These are phyloP conservation scores for Agrotis puta DNA, from an alignment of 2,888 invertebrate genomes.

Conservation along the genomic window DNA sequence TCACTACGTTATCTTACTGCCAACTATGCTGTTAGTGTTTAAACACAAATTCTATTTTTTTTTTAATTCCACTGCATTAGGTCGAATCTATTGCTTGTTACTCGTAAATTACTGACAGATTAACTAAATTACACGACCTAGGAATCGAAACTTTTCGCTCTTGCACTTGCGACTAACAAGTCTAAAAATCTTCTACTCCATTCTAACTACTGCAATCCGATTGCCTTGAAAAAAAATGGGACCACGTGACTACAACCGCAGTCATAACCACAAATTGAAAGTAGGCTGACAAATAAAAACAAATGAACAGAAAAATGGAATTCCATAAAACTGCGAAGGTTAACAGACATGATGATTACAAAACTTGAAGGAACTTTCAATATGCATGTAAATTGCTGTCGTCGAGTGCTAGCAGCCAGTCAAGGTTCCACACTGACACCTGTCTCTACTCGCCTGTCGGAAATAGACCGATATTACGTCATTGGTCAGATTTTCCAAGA, in stretches of 20 bases:
- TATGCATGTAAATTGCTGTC: slow-evolving; percentile 63
- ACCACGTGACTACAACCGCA: not conserved
- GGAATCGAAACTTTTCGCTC: no score
- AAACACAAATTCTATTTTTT: no score
- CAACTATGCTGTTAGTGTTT: no score
- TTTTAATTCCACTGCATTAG: no score
- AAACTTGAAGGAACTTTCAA: slow-evolving; percentile 48
- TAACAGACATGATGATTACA: slow-evolving; percentile 40
- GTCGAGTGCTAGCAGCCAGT: slow-evolving; percentile 37
- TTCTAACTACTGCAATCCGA: not conserved
- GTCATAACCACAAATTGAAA: not conserved
- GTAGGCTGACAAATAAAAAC: slow-evolving; percentile 20
- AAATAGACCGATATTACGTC: slow-evolving; percentile 52
- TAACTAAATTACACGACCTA: no score
- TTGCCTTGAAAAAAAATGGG: not conserved
- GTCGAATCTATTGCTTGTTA: no score
- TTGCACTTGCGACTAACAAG: not conserved
- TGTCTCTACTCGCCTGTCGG: slow-evolving; percentile 37
- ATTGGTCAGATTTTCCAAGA: slow-evolving; percentile 49
- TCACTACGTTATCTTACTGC: slow-evolving; percentile 71
- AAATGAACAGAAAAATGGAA: slow-evolving; percentile 4
- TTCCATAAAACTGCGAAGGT: slow-evolving; percentile 21
- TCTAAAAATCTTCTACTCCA: not conserved
- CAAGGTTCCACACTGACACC: slow-evolving; percentile 58
- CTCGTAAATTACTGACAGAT: no score